These are phyloP conservation scores for Lepus timidus DNA, from an alignment of 2,113 vertebrate species.

Conservation along the genomic window DNA sequence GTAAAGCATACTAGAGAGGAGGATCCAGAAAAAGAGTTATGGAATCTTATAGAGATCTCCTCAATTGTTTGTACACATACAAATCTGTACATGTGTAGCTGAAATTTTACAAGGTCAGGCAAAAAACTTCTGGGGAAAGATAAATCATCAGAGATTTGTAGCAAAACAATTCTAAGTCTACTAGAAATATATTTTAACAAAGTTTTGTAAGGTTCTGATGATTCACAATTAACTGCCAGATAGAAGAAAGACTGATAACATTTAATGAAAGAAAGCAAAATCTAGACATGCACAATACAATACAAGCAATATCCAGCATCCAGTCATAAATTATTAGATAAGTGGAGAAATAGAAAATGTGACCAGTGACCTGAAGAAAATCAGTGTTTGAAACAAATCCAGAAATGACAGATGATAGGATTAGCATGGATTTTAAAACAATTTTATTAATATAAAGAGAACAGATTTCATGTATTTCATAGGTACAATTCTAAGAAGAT, in stretches of 20 bases:
- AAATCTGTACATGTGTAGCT: neutral
- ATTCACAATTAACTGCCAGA: neutral
- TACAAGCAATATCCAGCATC: neutral
- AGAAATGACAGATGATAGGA: neutral
- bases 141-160: neutral
- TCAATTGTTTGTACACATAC: neutral
- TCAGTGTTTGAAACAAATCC: neutral
- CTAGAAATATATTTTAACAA: neutral
- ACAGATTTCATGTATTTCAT: too few relatives aligned
- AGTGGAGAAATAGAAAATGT: neutral
- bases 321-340: neutral
- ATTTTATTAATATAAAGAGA: too few relatives aligned
- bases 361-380: neutral
- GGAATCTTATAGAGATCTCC: neutral
- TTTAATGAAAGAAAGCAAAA: neutral
- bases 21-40: neutral
- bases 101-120: neutral
- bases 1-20: neutral
- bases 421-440: neutral
- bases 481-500: too few relatives aligned
- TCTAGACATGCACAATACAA: neutral
- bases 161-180: neutral
- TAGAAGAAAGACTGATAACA: neutral
- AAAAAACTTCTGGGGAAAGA: neutral
- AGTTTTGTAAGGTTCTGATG: slow-evolving; percentile 2